These are phyloP conservation scores for Lasioglossum calceatum DNA, from an alignment of 2,888 invertebrate species.

Conservation along the genomic window DNA sequence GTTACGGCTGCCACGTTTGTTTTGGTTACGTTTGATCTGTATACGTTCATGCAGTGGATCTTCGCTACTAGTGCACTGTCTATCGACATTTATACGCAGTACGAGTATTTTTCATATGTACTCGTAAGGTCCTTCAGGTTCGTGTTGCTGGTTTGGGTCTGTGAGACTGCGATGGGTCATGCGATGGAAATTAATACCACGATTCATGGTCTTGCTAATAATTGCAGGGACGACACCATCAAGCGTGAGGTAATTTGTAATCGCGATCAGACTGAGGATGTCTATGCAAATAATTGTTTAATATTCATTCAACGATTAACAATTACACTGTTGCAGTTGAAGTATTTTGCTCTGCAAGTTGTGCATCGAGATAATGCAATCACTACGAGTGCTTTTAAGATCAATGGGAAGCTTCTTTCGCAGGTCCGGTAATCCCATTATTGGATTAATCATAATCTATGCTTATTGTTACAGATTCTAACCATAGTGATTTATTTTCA, in stretches of 20 bases:
- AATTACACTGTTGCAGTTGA: not conserved
- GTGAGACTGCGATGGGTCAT: not conserved
- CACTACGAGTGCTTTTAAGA: not conserved
- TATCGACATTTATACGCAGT: too few relatives aligned
- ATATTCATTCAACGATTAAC: not conserved
- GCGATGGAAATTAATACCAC: not conserved
- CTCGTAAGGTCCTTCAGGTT: too few relatives aligned
- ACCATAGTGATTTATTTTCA: conserved; percentile 52
- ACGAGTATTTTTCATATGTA: too few relatives aligned
- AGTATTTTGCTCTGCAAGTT: not conserved
- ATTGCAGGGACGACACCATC: not conserved
- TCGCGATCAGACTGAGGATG: not conserved
- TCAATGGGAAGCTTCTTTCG: not conserved
- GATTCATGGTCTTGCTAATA: not conserved
- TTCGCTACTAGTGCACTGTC: accelerated
- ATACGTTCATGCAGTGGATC: not conserved
- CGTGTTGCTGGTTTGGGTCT: not conserved
- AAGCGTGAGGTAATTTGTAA: not conserved
- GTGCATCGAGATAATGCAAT: not conserved
- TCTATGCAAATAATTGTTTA: too few relatives aligned
- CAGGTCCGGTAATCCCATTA: not conserved
- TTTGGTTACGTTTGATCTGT: not conserved
- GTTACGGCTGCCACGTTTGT: not conserved
- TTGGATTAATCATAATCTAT: not conserved
- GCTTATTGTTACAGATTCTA: not conserved